Evolutionary conservation across 2,113 vertebrate species (phyloP).

Genomic region (Syrrhaptes paradoxus): DNA sequence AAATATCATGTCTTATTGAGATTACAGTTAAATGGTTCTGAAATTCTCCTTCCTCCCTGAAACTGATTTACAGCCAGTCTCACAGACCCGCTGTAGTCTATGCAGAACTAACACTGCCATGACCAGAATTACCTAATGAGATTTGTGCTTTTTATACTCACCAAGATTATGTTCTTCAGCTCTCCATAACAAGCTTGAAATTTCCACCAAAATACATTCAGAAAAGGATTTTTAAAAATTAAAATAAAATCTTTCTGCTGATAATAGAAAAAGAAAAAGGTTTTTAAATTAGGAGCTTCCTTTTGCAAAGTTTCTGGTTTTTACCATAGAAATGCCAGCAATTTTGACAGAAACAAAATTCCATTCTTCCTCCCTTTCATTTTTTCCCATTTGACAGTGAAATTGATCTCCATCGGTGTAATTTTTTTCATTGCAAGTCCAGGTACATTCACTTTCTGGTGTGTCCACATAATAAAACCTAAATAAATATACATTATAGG

Average conservation of each 20-base stretch:
- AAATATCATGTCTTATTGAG: neutral
- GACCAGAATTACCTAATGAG: neutral
- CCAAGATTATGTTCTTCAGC: neutral
- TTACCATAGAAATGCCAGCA: neutral
- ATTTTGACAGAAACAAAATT: neutral
- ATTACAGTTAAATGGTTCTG: neutral
- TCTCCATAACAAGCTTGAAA: neutral
- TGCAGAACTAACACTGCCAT: neutral
- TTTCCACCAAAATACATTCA: neutral
- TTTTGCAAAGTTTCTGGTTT: fast-evolving
- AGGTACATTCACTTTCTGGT: neutral
- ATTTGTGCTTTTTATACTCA: neutral
- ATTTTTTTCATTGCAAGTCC: neutral
- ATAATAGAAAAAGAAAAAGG: neutral
- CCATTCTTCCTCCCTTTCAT: neutral
- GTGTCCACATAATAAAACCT: neutral
- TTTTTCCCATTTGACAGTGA: neutral
- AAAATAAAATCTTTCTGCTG: neutral
- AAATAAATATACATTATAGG: neutral
- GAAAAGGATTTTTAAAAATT: neutral
- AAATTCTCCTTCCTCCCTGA: neutral
- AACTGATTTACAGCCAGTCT: neutral
- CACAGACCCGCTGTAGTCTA: neutral
- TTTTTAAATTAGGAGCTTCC: neutral
- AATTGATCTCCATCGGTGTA: neutral